Base-by-base conservation (phyloP, 2,888 invertebrate species). In the Metalampra italica region DNA sequence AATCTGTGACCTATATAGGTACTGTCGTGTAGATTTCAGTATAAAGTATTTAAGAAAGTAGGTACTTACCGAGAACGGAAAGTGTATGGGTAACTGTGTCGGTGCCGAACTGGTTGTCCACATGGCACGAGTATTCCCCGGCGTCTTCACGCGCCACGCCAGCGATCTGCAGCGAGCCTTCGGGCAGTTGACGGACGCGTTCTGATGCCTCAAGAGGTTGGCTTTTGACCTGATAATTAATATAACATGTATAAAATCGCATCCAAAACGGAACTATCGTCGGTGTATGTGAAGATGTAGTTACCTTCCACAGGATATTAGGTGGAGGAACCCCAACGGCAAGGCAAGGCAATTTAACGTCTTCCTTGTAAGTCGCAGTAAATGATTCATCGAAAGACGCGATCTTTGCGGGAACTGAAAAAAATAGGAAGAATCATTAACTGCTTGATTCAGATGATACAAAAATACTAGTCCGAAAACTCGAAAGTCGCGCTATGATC, bases 311-410 rank as follows among this genome's bases (percentile, higher is more conserved):
- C 39, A 94, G 92, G 48, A 97, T 95, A 64, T 95, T 94, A 0
- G 98, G 98, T 43, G 94, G 93, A 12, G 98, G 98, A 30, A 96
- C 94, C 12, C 98, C 98, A 39, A 98, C 97, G 46, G 97, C 96
- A 22, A 96, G 91, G 68, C 98, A 98, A 0, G 97, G 97, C 68
- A 98, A 87, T 64, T 95, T 96, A 0, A 97, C 95, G 66, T 97
- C 96, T 87, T 97, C 96, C 82, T 96, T 96, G 85, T 96, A 97
- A 0, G 96, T 97, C 9, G 96, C 96, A 53, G 96, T 95, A 77
- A 97, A 96, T n/a, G 94, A 94, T 73, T 96, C 96, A 72, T 98
- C 97, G 81, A 98, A 98, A 0, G 97, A 97, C 41, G 97, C 97
- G 64, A 98, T 97, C 78, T 96, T 96, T 1, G 98, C 98, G 42